Base-by-base conservation (phyloP, 2,113 vertebrate genomes). In the Chloebia gouldiae region DNA sequence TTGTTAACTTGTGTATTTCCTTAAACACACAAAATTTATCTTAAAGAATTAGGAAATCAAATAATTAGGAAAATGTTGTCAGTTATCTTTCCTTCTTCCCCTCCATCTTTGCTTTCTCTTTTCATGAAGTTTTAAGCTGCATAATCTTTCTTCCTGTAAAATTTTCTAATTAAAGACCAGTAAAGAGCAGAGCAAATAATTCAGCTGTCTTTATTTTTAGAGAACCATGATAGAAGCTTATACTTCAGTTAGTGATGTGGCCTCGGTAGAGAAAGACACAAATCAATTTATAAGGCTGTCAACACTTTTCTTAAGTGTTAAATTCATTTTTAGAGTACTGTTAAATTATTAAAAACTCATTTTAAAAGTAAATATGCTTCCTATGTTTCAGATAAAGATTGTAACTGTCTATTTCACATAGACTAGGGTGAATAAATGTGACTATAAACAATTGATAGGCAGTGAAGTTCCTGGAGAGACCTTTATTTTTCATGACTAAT, bases 331-430 rank as follows among this genome's bases (percentile, higher is more conserved):
- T 83, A 88, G 69, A 44, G 9, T 82, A 80, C 71, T 81, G 66
- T 49, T 93, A 82, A 76, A 94, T 95, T 90, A 90, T 73, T 63
- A 86, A 94, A 94, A 80, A 83, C 19, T 64, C 8, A 77, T 95
- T 93, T 92, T 21, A 90, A 90, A 79, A 90, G 37, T 57, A 90
- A 96, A 93, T 81, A 73, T 63, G 33, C 33, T 54, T 69, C 77
- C 68, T 39, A 23, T 80, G 21, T 76, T 94, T 94, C 79, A 22
- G 63, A 60, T 92, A 85, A 81, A 82, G 92, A 77, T 65, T 93
- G 8, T 13, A 68, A 76, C 54, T 69, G 6, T 49, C 75, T 93
- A 9, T 78, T 87, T 92, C 50, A 65, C 25, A 27, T 33, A 73
- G 35, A 45, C 42, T 44, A 42, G 13, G 47, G 33, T 1, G 21